A percentile compares a stretch with the other conserved stretches of the same genome.
These are phyloP conservation scores for Eupelmus urozonus DNA, from an alignment of 2,888 invertebrate species.

Conservation along the genomic window DNA sequence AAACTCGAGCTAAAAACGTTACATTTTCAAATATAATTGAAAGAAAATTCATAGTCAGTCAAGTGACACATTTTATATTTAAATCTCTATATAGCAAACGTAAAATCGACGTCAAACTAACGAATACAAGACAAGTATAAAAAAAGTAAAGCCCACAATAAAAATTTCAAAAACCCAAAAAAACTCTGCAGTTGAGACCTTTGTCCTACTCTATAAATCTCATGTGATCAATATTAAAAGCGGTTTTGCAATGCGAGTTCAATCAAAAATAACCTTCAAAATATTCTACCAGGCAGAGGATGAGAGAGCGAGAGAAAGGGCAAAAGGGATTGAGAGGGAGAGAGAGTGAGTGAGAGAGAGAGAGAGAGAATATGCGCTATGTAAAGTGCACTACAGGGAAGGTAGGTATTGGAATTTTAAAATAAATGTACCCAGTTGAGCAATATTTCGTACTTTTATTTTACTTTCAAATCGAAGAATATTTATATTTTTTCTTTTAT, in stretches of 20 bases:
- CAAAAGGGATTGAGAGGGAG: background rate
- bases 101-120: background rate
- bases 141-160: background rate
- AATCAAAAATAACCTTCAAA: constrained; percentile 38
- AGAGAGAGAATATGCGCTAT: background rate
- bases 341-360: background rate
- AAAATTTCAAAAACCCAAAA: background rate
- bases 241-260: constrained; percentile 22
- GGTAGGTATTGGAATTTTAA: constrained; percentile 30
- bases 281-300: background rate
- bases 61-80: too few species aligned
- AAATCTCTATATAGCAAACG: too few species aligned
- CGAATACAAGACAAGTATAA: background rate
- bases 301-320: constrained; percentile 11
- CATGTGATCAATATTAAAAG: constrained; percentile 29
- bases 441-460: constrained; percentile 18
- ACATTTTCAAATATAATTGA: too few species aligned
- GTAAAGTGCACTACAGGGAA: constrained; percentile 13
- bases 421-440: constrained; percentile 18
- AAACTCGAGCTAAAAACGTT: too few species aligned
- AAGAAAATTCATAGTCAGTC: too few species aligned
- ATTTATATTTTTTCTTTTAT: background rate
- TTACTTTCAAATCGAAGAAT: constrained; percentile 11
- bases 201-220: constrained; percentile 43
- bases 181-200: constrained; percentile 7